Base-by-base conservation (phyloP, 2,888 invertebrate species). In the Protophormia terraenovae region DNA sequence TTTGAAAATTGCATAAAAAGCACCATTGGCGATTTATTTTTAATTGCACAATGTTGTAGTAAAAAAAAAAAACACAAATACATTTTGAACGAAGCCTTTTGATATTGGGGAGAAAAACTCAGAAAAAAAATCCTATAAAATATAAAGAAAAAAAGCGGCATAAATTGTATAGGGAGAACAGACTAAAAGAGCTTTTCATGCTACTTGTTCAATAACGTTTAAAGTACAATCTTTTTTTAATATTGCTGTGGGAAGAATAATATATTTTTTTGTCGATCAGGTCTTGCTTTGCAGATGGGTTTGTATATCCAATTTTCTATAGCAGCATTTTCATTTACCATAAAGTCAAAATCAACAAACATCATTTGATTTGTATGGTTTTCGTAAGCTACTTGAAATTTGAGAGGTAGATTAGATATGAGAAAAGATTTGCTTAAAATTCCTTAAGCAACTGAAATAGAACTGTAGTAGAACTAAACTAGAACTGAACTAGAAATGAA, bases 1-100 rank as follows among this genome's bases (percentile, higher is more conserved):
- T 81, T 84, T 73, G 73, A 73, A 84, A 81, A 81, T 81, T 77
- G 81, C 84, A 84, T 69, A 81, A 73, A 84, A 84, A 73, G 60
- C 84, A 78, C 84, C 84, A 81, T 32, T 78, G 84, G 84, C 84
- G 84, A 84, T 84, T 84, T 84, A 84, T 81, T 84, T 84, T 84
- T 84, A 84, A 84, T 84, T 84, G 84, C 81, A 69, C 78, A 69
- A 81, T 71, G 58, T 72, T 71, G 71, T 77, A 47, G 45, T 55
- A 66, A 47, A 27, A 41, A 66, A 64, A 19, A 50, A 16, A 32
- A 27, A 38, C 50, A 76, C 71, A 80, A 66, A 66, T 38, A 71
- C 55, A 71, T 53, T 58, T 24, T 38, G 16, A 72, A 58, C 27
- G 64, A 75, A 60, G 66, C 22, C 62, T 62, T 73, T 71, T 71